Evolutionary conservation across 2,888 invertebrate species (phyloP).

Genomic region (Artemia sp.): DNA sequence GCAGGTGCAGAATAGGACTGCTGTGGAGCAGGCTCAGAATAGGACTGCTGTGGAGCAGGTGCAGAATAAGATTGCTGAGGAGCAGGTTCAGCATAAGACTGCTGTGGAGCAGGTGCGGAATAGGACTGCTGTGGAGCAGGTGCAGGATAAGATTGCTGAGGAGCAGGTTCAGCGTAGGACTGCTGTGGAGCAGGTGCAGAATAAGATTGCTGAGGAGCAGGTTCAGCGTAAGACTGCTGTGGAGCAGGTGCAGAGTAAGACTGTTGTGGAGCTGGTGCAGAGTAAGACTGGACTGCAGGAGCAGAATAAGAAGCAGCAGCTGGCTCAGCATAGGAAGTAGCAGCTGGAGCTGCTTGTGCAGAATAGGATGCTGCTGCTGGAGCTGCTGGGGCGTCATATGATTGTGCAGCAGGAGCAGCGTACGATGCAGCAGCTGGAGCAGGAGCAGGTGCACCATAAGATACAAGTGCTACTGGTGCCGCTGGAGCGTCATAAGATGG

Average conservation of each 20-base stretch:
- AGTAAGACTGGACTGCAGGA: constrained; percentile 16
- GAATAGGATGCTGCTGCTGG: constrained; percentile 16
- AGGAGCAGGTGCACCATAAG: background rate
- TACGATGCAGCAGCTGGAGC: constrained; percentile 18
- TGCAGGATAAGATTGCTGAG: background rate
- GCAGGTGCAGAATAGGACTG: constrained; percentile 7
- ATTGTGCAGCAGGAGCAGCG: constrained; percentile 19
- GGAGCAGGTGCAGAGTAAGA: background rate
- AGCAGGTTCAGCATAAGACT: background rate
- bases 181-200: constrained; percentile 15
- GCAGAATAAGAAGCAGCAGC: constrained; percentile 17
- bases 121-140: background rate
- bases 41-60: background rate
- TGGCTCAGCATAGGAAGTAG: constrained; percentile 19
- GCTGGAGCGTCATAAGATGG: constrained; percentile 16
- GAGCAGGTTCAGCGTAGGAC: constrained; percentile 7
- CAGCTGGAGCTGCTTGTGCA: constrained; percentile 15
- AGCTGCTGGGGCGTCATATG: constrained; percentile 19
- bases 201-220: constrained; percentile 6
- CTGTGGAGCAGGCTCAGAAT: constrained; percentile 1
- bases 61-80: constrained; percentile 16
- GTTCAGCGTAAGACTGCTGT: background rate
- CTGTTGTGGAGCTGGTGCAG: constrained; percentile 17
- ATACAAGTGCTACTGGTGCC: background rate
- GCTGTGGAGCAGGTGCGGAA: background rate